These are phyloP conservation scores for Drosophila sechellia DNA, from an alignment of 1,140 invertebrate genomes.

Conservation along the genomic window DNA sequence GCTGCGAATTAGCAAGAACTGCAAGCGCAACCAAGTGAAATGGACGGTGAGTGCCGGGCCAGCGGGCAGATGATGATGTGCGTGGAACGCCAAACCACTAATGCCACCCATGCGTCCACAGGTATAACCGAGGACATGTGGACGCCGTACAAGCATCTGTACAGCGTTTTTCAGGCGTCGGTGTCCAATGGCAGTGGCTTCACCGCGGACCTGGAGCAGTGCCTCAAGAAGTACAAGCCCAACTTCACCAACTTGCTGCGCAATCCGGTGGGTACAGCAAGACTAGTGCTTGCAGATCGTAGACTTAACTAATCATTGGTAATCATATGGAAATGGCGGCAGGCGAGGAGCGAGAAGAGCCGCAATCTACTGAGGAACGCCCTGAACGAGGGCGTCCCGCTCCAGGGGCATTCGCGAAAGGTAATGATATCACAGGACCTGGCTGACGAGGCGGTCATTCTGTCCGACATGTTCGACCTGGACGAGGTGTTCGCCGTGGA, in stretches of 20 bases:
- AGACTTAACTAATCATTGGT: neutral
- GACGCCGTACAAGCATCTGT: constrained; percentile 94
- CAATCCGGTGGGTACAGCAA: constrained; percentile 90
- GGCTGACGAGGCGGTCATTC: constrained; percentile 95
- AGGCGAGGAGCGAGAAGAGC: constrained; percentile 91
- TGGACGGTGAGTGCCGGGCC: constrained; percentile 55
- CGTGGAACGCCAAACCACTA: neutral
- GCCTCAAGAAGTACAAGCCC: constrained; percentile 92
- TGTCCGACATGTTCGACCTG: constrained; percentile 97
- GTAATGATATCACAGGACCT: constrained; percentile 92
- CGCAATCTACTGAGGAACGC: constrained; percentile 93
- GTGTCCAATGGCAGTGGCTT: constrained; percentile 88
- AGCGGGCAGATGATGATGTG: too few species aligned
- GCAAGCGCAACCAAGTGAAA: constrained; percentile 19
- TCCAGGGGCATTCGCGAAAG: constrained; percentile 91
- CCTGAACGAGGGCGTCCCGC: constrained; percentile 90
- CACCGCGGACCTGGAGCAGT: constrained; percentile 91
- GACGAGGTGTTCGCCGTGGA: constrained; percentile 96
- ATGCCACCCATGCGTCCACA: constrained; percentile 14
- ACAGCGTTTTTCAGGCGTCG: constrained; percentile 89
- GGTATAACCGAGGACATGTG: constrained; percentile 89
- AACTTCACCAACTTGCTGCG: constrained; percentile 94
- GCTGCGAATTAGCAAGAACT: too few species aligned
- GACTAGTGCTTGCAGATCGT: too few species aligned
- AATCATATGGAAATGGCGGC: constrained; percentile 58